Evolutionary conservation across 1,140 invertebrate species (phyloP).

Genomic region (Gryllus bimaculatus): DNA sequence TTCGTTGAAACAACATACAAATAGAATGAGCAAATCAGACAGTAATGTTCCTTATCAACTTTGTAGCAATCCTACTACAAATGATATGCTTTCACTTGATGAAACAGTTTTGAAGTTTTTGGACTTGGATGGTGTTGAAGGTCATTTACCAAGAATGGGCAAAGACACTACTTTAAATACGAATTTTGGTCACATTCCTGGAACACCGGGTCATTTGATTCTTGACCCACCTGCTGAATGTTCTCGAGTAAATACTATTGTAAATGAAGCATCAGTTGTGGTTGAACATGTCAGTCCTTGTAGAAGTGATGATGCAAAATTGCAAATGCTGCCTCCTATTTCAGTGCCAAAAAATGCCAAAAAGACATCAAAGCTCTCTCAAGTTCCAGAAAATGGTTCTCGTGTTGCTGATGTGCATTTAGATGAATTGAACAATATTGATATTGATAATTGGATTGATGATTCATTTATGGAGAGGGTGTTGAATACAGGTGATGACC

Average conservation of each 20-base stretch:
- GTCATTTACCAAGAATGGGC: background rate
- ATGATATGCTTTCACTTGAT: constrained; percentile 10
- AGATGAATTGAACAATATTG: background rate
- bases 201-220: too few relatives aligned
- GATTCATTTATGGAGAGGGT: constrained; percentile 8
- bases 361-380: background rate
- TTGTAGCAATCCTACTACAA: background rate
- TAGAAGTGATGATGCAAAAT: background rate
- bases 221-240: background rate
- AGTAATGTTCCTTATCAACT: background rate
- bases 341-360: background rate
- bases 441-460: background rate
- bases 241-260: background rate
- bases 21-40: background rate
- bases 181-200: background rate
- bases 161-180: background rate
- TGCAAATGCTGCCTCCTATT: background rate
- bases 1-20: background rate
- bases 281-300: background rate
- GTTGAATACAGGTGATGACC: background rate
- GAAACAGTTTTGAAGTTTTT: constrained; percentile 9
- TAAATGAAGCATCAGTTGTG: background rate
- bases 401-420: background rate
- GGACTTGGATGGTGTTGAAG: constrained; percentile 8
- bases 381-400: background rate